A percentile compares a stretch with the other conserved stretches of the same genome.
Conservation (phyloP, 2,797 vertebrate species). For the Amphiprion clarkii region DNA sequence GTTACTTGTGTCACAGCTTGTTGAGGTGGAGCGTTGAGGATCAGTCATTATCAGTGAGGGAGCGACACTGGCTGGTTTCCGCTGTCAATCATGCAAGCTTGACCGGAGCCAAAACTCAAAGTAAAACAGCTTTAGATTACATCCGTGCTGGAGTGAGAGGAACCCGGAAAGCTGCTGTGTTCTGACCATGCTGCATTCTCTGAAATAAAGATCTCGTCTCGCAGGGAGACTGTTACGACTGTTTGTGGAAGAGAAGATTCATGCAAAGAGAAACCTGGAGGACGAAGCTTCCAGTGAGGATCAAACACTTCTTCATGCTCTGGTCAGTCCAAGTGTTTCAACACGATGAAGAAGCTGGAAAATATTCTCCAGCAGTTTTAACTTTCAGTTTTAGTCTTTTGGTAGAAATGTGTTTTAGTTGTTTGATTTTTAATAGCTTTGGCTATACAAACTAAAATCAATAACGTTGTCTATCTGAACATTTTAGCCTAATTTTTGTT, state of each 20-base stretch:
- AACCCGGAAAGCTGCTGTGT: constrained; percentile 36
- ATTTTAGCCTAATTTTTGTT: too few relatives aligned
- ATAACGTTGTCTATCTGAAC: too few relatives aligned
- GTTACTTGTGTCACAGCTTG: constrained; percentile 47
- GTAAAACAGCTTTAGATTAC: constrained; percentile 25
- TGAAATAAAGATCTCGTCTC: constrained; percentile 38
- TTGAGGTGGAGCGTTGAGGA: constrained; percentile 49
- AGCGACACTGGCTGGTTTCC: constrained; percentile 54
- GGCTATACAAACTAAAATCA: too few relatives aligned
- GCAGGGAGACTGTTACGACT: constrained; percentile 40
- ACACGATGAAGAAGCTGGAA: too few relatives aligned
- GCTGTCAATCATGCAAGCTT: constrained; percentile 70
- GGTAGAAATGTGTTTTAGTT: too few relatives aligned
- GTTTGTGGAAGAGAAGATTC: constrained; percentile 27
- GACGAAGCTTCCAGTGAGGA: constrained; percentile 68
- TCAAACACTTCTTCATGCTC: constrained; percentile 15
- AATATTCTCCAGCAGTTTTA: too few relatives aligned
- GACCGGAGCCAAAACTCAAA: constrained; percentile 35
- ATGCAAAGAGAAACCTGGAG: constrained; percentile 81
- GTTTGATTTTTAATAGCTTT: too few relatives aligned
- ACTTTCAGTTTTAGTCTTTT: too few relatives aligned
- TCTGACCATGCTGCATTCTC: constrained; percentile 56
- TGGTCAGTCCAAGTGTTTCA: too few relatives aligned
- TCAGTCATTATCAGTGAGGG: constrained; percentile 55
- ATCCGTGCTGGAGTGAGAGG: constrained; percentile 57